Percentiles rank a stretch among this genome's conserved stretches.
phyloP scores from a whole-genome alignment of 1,140 invertebrate genomes.

The Leptonema lineaticorne region DNA sequence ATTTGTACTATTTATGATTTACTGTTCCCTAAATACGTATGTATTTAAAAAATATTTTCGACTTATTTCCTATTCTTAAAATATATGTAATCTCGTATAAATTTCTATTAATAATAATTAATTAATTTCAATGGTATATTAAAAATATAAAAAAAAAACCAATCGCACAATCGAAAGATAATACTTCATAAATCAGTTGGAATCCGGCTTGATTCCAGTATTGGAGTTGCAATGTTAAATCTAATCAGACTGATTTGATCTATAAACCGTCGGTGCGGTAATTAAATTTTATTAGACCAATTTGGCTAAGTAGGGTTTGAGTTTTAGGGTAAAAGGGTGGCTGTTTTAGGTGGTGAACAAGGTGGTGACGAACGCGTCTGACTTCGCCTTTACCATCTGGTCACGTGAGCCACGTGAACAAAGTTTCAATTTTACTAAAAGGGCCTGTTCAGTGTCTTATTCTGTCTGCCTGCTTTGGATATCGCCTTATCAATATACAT shows the following conservation, averaged over 20 bases:
- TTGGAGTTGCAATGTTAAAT: background rate
- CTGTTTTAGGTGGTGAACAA: background rate
- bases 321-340: no score
- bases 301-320: conserved; percentile 13
- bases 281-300: conserved; percentile 23
- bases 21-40: no score
- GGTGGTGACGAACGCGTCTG: conserved; percentile 32
- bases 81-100: no score
- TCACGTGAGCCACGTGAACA: conserved; percentile 46
- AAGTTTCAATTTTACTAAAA: conserved; percentile 61
- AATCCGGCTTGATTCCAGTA: no score
- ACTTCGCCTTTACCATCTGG: conserved; percentile 32
- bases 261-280: conserved; percentile 6
- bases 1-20: no score
- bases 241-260: conserved; percentile 13
- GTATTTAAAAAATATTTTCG: no score
- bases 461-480: conserved; percentile 57
- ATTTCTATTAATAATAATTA: no score
- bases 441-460: conserved; percentile 58
- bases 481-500: conserved; percentile 44
- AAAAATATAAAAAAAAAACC: no score
- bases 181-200: no score
- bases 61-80: no score
- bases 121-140: no score
- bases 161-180: no score